Percentiles rank a stretch among this genome's conserved stretches.
phyloP scores from a whole-genome alignment of 2,113 vertebrate genomes.

The Phaetusa simplex region DNA sequence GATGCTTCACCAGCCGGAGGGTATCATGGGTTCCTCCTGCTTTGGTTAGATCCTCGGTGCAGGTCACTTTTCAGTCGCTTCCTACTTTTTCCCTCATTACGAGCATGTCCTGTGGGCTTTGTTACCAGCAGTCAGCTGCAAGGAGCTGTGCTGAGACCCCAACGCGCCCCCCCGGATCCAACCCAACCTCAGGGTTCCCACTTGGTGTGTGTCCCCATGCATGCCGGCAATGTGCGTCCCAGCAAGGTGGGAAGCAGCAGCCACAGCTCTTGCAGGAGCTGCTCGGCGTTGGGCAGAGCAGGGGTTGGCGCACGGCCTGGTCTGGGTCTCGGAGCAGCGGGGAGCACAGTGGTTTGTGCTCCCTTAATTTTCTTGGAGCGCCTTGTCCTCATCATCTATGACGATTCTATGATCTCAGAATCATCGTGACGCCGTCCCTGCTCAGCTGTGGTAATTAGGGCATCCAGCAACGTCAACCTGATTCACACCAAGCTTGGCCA shows the following conservation, averaged over 20 bases:
- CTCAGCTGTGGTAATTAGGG: neutral
- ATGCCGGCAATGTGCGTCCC: fast-evolving
- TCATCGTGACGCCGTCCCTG: neutral
- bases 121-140: neutral
- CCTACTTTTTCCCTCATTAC: neutral
- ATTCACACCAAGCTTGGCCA: neutral
- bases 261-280: neutral
- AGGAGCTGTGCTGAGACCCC: neutral
- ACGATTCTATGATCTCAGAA: too few relatives aligned
- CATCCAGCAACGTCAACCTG: neutral
- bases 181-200: neutral
- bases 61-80: neutral
- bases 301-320: fast-evolving
- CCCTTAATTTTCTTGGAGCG: neutral
- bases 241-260: neutral
- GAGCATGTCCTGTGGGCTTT: neutral
- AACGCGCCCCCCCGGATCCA: fast-evolving
- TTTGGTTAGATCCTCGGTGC: neutral
- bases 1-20: neutral
- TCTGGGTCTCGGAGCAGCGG: neutral
- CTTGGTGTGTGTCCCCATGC: neutral
- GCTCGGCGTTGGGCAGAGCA: neutral
- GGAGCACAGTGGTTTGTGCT: neutral
- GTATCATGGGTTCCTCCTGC: neutral
- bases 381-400: neutral